Evolutionary conservation across 2,797 vertebrate genomes (phyloP), one percentile per base, ranked within the genome.

Genomic region (Channallabes apus): DNA sequence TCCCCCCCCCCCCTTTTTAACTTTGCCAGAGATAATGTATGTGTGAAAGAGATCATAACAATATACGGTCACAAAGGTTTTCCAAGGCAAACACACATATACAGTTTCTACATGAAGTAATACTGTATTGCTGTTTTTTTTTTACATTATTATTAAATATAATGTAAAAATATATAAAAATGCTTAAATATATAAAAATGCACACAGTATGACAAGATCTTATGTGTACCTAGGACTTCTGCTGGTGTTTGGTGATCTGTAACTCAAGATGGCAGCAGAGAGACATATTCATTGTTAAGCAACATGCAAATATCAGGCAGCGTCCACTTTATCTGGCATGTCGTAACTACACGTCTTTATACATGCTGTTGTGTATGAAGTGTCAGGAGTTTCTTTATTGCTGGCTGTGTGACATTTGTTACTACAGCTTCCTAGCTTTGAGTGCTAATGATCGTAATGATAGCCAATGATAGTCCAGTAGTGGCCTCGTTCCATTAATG

Each of bases 221-320:
- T 6, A 56, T 6, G 9, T 18, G 7, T 22, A 75, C 27, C 27
- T 20, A 35, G 18, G 54, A 20, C 14, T 38, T 61, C 22, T 77
- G 75, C 56, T 61, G 20, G 76, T 46, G 17, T 56, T 78, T 58
- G 22, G 18, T 35, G 17, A 41, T 46, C n/a, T 71, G 17, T 62
- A 51, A 38, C 84, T 62, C 76, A n/a, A 51, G 84, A 64, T 80
- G 76, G 76, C 76, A 79, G 67, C 84, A 85, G n/a, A 32, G 76
- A 80, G 6, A 64, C 72, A n/a, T 61, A 51, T 56, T 65, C 27
- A 65, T 75, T 65, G 24, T 67, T n/a, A 56, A 6, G 7, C 11
- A 75, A 51, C 59, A 35, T 69, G 38, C 24, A 38, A 72, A 27
- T 11, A 3, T 72, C 22, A 27, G 51, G 11, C 51, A 54, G 54